Conservation (phyloP, 2,888 invertebrate genomes). For the Drosophila niveifrons region DNA sequence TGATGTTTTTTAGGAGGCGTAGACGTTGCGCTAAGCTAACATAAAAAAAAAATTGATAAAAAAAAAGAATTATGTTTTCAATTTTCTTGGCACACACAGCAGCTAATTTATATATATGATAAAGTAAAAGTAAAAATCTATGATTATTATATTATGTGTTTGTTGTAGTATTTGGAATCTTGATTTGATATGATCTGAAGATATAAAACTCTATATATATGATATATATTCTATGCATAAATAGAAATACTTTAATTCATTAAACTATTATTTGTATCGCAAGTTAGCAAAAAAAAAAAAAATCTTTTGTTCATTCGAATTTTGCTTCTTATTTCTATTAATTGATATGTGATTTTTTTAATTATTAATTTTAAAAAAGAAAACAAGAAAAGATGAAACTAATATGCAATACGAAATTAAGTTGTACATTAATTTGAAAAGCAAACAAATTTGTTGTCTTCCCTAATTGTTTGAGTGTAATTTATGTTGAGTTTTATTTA, state of each 20-base stretch:
- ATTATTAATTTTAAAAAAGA: constrained; percentile 25
- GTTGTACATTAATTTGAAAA: constrained; percentile 53
- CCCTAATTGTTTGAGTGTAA: constrained; percentile 73
- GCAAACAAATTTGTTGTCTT: constrained; percentile 74
- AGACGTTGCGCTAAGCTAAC: constrained; percentile 61
- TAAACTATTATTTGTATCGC: constrained; percentile 34
- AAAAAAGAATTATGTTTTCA: constrained; percentile 43
- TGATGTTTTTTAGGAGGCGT: constrained; percentile 32
- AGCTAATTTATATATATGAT: constrained; percentile 63
- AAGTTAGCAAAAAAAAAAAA: constrained; percentile 41
- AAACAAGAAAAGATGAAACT: constrained; percentile 19
- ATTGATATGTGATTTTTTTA: constrained; percentile 75
- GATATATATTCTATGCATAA: constrained; percentile 10
- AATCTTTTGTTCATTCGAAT: constrained; percentile 26
- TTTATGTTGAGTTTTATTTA: constrained; percentile 77
- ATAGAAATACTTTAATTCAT: constrained; percentile 46
- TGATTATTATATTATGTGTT: constrained; percentile 7
- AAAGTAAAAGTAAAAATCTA: constrained; percentile 1
- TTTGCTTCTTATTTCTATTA: constrained; percentile 59
- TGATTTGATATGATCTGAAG: constrained; percentile 29
- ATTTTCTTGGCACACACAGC: constrained; percentile 54
- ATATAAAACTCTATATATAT: constrained; percentile 8
- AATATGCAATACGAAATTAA: constrained; percentile 59
- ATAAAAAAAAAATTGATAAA: not conserved
- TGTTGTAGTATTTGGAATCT: constrained; percentile 36